phyloP scores from a whole-genome alignment of 2,797 vertebrate species.

The Gymnoscopelus microlampas region DNA sequence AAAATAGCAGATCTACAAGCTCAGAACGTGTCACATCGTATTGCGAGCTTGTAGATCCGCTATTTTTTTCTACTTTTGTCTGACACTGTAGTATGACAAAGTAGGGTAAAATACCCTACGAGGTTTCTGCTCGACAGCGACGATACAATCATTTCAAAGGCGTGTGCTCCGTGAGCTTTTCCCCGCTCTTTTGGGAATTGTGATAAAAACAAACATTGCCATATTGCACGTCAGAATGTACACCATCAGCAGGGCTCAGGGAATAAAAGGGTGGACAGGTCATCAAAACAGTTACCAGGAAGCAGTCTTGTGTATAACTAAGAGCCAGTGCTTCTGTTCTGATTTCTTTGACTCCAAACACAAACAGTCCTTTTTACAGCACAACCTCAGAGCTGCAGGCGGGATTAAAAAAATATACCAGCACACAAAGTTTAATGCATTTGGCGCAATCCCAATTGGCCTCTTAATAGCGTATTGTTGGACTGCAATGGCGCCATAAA shows the following conservation, averaged over 20 bases:
- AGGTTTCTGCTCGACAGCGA: slow-evolving; percentile 4
- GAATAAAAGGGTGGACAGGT: slow-evolving; percentile 37
- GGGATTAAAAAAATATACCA: background rate
- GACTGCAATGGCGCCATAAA: slow-evolving; percentile 1
- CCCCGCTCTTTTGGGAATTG: slow-evolving; percentile 30
- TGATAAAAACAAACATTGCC: slow-evolving; percentile 21
- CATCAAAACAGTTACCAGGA: slow-evolving; percentile 41
- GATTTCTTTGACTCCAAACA: slow-evolving; percentile 24
- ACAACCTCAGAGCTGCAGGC: background rate
- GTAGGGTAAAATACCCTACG: no score
- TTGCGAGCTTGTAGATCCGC: no score
- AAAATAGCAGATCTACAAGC: no score
- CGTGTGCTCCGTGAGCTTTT: slow-evolving; percentile 15
- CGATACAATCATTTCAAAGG: slow-evolving; percentile 37
- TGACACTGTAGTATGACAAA: no score
- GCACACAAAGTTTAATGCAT: background rate
- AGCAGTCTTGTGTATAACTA: slow-evolving; percentile 24
- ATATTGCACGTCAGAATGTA: slow-evolving; percentile 37
- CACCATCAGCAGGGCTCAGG: slow-evolving; percentile 26
- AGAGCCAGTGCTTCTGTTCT: slow-evolving; percentile 1
- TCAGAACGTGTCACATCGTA: no score
- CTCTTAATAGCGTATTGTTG: slow-evolving; percentile 1
- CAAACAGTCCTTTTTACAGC: slow-evolving; percentile 3
- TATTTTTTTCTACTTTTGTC: no score
- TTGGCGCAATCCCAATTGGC: background rate